Conservation (phyloP, 2,797 vertebrate species). For the Channallabes apus region DNA sequence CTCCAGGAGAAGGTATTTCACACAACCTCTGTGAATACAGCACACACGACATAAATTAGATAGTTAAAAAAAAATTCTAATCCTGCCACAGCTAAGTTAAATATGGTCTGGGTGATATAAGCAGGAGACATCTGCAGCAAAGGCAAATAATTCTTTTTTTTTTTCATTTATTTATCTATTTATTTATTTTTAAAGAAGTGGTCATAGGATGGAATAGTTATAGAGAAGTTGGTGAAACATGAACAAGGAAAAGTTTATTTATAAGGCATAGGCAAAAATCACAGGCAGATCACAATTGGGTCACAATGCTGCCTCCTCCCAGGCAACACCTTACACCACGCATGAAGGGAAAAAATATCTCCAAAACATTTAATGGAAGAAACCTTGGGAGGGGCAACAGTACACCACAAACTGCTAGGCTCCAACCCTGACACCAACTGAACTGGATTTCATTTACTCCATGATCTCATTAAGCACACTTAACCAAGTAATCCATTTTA, state of each 20-base stretch:
- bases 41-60: constrained; percentile 12
- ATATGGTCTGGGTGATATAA: constrained; percentile 32
- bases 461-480: constrained; percentile 31
- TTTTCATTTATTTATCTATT: too few species aligned
- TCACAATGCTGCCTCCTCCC: neutral
- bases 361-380: neutral
- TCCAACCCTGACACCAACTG: constrained; percentile 20
- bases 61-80: constrained; percentile 21
- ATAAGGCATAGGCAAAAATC: neutral
- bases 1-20: constrained; percentile 18
- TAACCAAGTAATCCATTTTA: constrained; percentile 26
- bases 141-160: neutral
- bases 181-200: neutral
- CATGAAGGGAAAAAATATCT: neutral
- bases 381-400: neutral
- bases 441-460: constrained; percentile 21
- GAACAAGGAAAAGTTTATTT: constrained; percentile 3
- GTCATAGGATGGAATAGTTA: neutral
- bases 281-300: neutral
- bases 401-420: constrained; percentile 17
- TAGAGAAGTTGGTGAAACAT: neutral
- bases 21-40: constrained; percentile 12
- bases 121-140: constrained; percentile 15
- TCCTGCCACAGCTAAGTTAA: constrained; percentile 41
- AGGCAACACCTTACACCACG: constrained; percentile 1